Conservation (phyloP, 2,797 vertebrate genomes). For the Pseudopleuronectes americanus region DNA sequence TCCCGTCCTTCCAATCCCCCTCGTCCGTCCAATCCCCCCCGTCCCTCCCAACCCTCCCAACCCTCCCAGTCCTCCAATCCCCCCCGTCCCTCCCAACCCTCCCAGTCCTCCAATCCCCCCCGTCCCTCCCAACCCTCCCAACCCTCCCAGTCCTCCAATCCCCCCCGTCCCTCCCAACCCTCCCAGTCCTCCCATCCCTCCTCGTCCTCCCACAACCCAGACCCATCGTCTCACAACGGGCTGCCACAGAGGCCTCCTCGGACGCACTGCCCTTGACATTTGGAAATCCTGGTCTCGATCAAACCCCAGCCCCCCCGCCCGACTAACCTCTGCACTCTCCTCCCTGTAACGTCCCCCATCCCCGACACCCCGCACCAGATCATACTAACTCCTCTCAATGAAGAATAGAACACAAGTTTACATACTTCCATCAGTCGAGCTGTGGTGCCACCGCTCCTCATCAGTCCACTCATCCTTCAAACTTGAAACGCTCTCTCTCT, state of each 20-base stretch:
- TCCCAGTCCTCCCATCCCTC: slow-evolving; percentile 47
- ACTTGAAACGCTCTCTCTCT: slow-evolving; percentile 70
- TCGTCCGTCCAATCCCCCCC: slow-evolving; percentile 45
- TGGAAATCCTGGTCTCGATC: slow-evolving; percentile 36
- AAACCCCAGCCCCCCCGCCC: slow-evolving; percentile 13
- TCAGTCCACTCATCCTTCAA: slow-evolving; percentile 58
- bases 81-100: slow-evolving; percentile 20
- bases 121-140: slow-evolving; percentile 10
- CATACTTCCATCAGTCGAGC: slow-evolving; percentile 80
- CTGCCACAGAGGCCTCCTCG: slow-evolving; percentile 90
- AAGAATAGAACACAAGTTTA: slow-evolving; percentile 89
- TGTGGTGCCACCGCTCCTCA: slow-evolving; percentile 81
- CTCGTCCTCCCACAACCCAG: slow-evolving; percentile 68
- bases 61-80: slow-evolving; percentile 59
- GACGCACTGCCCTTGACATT: slow-evolving; percentile 82
- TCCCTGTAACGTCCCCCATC: not conserved
- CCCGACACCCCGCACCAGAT: not conserved
- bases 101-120: slow-evolving; percentile 50
- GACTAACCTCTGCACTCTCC: slow-evolving; percentile 45
- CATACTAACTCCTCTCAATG: slow-evolving; percentile 73
- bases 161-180: slow-evolving; percentile 39
- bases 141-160: slow-evolving; percentile 21
- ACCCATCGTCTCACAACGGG: slow-evolving; percentile 80
- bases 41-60: slow-evolving; percentile 35
- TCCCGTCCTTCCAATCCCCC: slow-evolving; percentile 30